Evolutionary conservation across 2,888 invertebrate genomes (phyloP).

Genomic region (Habroteleia sp.): DNA sequence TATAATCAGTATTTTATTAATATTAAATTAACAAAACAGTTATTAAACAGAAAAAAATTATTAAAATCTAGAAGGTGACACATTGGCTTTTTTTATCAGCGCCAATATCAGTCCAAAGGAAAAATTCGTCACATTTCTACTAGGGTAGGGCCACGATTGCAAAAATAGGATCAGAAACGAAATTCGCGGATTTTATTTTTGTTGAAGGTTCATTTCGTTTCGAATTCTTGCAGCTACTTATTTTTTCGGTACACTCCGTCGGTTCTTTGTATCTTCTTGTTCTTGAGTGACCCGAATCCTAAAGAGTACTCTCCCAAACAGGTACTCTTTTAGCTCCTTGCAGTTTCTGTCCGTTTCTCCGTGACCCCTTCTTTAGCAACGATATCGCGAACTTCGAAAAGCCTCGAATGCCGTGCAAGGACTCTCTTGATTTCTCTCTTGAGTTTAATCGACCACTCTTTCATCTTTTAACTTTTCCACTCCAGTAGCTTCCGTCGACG

Average conservation of each 20-base stretch:
- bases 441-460: slow-evolving; percentile 70
- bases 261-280: slow-evolving; percentile 57
- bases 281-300: slow-evolving; percentile 67
- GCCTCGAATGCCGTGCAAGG: slow-evolving; percentile 64
- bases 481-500: slow-evolving; percentile 45
- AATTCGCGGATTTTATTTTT: no score
- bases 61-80: no score
- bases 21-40: no score
- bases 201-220: no score
- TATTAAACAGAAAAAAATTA: no score
- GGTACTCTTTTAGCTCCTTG: slow-evolving; percentile 26
- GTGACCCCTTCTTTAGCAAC: slow-evolving; percentile 56
- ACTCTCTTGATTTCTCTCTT: slow-evolving; percentile 67
- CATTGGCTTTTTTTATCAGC: no score
- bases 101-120: no score
- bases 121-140: no score
- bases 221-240: background rate
- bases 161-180: no score
- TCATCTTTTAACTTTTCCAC: slow-evolving; percentile 71
- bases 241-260: slow-evolving; percentile 20
- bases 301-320: slow-evolving; percentile 64
- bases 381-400: slow-evolving; percentile 68
- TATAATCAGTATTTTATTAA: no score
- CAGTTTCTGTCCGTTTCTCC: slow-evolving; percentile 53
- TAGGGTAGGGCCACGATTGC: no score